phyloP scores from a whole-genome alignment of 2,113 vertebrate genomes.

The Esox niger region DNA sequence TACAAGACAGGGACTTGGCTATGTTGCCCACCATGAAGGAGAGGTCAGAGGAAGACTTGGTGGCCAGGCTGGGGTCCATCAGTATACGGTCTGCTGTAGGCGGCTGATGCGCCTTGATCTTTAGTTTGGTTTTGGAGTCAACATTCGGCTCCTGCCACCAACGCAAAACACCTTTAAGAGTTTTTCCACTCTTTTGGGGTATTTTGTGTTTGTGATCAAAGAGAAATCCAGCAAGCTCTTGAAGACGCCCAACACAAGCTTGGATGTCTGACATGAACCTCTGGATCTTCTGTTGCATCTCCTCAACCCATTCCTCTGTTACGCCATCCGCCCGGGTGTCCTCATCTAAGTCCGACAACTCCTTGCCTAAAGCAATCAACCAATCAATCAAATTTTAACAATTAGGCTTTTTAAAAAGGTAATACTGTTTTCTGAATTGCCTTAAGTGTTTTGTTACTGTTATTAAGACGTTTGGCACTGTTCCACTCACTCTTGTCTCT shows the following conservation, averaged over 20 bases:
- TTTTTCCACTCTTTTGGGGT: slow-evolving; percentile 4
- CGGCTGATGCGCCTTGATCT: slow-evolving; percentile 13
- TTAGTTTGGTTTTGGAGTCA: neutral
- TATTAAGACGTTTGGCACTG: no score
- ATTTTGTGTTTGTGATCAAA: neutral
- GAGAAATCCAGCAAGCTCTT: slow-evolving; percentile 2
- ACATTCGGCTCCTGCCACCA: slow-evolving; percentile 19
- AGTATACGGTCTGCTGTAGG: slow-evolving; percentile 9
- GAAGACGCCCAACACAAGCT: slow-evolving; percentile 1
- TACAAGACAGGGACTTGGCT: slow-evolving; percentile 22
- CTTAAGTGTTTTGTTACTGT: no score
- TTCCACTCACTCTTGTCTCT: no score
- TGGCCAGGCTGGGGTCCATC: neutral
- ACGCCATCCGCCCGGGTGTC: neutral
- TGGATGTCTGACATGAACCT: slow-evolving; percentile 3
- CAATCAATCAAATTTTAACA: neutral
- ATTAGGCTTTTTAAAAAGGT: neutral
- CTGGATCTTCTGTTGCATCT: slow-evolving; percentile 22
- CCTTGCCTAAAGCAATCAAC: neutral
- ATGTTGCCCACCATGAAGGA: slow-evolving; percentile 25
- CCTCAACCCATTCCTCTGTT: slow-evolving; percentile 20
- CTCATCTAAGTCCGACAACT: slow-evolving; percentile 1
- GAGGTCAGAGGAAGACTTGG: slow-evolving; percentile 3
- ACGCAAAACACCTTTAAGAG: slow-evolving; percentile 17
- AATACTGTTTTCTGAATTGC: neutral